A percentile compares a stretch with the other conserved stretches of the same genome.
These are phyloP conservation scores for Atlantisia rogersi DNA, from an alignment of 2,113 vertebrate species.

Conservation along the genomic window DNA sequence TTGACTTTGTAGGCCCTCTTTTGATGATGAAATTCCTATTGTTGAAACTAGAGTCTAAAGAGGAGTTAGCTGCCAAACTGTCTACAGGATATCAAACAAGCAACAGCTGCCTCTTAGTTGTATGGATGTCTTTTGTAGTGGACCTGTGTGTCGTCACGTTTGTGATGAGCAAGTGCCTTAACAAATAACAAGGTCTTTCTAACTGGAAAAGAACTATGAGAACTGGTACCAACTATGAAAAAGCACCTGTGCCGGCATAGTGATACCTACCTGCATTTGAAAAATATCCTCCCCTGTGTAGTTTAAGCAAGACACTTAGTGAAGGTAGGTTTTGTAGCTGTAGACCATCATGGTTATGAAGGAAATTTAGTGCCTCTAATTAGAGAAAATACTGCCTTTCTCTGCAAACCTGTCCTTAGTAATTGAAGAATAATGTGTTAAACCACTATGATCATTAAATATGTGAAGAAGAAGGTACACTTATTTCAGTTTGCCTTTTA, in stretches of 20 bases:
- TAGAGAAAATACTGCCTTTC: conserved; percentile 23
- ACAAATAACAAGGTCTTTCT: neutral
- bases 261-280: neutral
- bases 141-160: neutral
- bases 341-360: neutral
- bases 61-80: neutral
- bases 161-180: neutral
- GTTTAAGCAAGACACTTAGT: neutral
- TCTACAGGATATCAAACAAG: neutral
- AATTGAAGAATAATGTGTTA: conserved; percentile 50
- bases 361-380: conserved; percentile 39
- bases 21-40: neutral
- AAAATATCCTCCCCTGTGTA: neutral
- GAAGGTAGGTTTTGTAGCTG: neutral
- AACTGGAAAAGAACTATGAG: neutral
- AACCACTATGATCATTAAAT: conserved; percentile 34
- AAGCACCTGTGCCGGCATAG: neutral
- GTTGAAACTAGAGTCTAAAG: neutral
- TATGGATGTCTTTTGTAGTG: neutral
- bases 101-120: neutral
- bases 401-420: conserved; percentile 34
- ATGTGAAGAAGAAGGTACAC: conserved; percentile 6
- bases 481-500: conserved; percentile 36
- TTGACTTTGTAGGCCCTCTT: neutral
- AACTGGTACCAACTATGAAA: neutral